Evolutionary conservation across 2,113 vertebrate species (phyloP), one percentile per base, ranked within the genome.

Genomic region (Symphodus melops): DNA sequence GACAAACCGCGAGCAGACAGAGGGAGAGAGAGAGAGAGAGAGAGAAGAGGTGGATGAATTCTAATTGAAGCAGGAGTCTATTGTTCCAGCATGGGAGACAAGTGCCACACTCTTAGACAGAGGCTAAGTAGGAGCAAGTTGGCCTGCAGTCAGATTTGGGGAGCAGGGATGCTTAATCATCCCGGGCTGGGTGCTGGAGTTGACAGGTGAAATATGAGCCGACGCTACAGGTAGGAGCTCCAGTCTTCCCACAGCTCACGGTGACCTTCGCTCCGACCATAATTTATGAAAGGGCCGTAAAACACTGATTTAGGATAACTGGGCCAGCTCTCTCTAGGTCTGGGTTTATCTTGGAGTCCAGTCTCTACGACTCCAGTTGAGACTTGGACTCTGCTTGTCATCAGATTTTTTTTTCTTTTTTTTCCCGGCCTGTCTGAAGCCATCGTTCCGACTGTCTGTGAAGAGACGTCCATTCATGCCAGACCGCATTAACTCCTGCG

Each of bases 181-280:
- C 71, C 61, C 1, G 61, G 64, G 61, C 86, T 86, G 28, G 77
- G 76, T 72, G 64, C 62, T 54, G 20, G 58, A 77, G 74, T 56
- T 86, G 89, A 89, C 91, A 90, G 86, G 39, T 92, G 92, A 94
- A 82, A 91, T 94, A 93, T 91, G 90, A 86, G 75, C 60, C 4
- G 20, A 63, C 33, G 66, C 84, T 65, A 86, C 91, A 92, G 88
- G 90, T 91, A 86, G 91, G 59, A 79, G 73, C 68, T 54, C 84
- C 51, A 63, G 68, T 67, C 86, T 80, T 81, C 84, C 83, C 77
- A 81, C 68, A 19, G 39, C 73, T 75, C 68, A 25, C 79, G 54
- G 19, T 87, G 91, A 93, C 93, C 92, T 94, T 93, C 78, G 67
- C 75, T 77, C 64, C 16, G 59, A 60, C 82, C 77, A 87, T 94